Base-by-base conservation (phyloP, 2,113 vertebrate species). In the Baryphthengus martii region DNA sequence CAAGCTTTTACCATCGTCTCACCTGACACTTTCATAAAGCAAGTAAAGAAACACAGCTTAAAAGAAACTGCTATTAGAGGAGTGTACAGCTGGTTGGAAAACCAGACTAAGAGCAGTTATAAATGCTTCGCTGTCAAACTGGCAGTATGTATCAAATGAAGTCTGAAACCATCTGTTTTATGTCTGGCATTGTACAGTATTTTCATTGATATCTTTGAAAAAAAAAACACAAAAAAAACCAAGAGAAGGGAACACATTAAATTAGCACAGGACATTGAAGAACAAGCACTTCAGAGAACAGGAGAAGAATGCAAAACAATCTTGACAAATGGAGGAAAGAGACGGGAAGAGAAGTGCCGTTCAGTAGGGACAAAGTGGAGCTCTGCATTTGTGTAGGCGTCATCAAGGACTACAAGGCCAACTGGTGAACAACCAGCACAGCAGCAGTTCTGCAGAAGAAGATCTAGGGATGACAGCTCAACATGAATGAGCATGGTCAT, bases 151-250 rank as follows among this genome's bases (percentile, higher is more conserved):
- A 93, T 95, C 96, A 91, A 97, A 96, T 90, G 91, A 92, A 95
- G 94, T 95, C 93, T 97, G 91, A 93, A 96, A 80, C 95, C 96
- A 97, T 96, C 95, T 97, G 96, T 95, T 97, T 97, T 93, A 52
- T 93, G 93, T 97, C 95, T 96, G 95, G 94, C 94, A 95, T 76
- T 14, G 7, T 72, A 89, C 91, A 92, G 91, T 95, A 91, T 95
- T 97, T 95, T 97, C 93, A 95, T 92, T 95, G 96, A 93, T 95
- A 92, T 82, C 42, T 95, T 86, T 44, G 28, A 2, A 70, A 68
- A 85, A 91, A 70, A 52, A 74, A 63, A 3, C 2, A 18, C 8
- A 33, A 40, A 4, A 1, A n/a, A n/a, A n/a, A n/a, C n/a, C 13
- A 65, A 74, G 59, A 84, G 39, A 35, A 91, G 76, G 17, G 91